These are phyloP conservation scores for Melitaea athalia DNA, from an alignment of 2,888 invertebrate species.

Conservation along the genomic window DNA sequence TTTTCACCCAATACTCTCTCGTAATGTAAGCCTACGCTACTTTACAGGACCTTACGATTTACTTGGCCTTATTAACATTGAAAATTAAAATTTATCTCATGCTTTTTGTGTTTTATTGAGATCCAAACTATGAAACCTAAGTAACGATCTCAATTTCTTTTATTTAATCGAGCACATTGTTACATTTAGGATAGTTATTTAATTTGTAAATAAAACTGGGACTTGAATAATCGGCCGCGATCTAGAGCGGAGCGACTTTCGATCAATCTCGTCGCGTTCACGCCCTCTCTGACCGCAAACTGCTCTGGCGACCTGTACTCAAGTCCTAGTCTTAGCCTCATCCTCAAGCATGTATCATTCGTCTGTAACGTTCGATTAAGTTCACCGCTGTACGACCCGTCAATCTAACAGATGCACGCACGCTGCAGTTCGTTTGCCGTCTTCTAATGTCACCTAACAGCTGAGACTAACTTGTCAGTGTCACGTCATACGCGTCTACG, in stretches of 20 bases:
- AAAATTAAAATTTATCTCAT: conserved; percentile 59
- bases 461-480: conserved; percentile 73
- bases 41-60: conserved; percentile 56
- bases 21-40: conserved; percentile 71
- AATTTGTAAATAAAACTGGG: conserved; percentile 57
- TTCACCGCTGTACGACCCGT: conserved; percentile 51
- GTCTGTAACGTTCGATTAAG: conserved; percentile 68
- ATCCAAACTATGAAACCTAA: conserved; percentile 53
- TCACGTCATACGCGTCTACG: conserved; percentile 42
- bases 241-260: background rate
- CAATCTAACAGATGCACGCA: conserved; percentile 69
- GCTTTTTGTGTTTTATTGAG: conserved; percentile 71
- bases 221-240: conserved; percentile 48
- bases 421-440: conserved; percentile 54
- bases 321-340: conserved; percentile 66
- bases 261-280: background rate
- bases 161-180: conserved; percentile 44
- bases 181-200: conserved; percentile 49
- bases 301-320: conserved; percentile 30
- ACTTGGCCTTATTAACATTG: conserved; percentile 77
- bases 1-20: conserved; percentile 82
- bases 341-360: conserved; percentile 70
- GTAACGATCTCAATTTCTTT: conserved; percentile 56
- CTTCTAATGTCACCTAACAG: conserved; percentile 64
- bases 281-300: background rate